Base-by-base conservation (phyloP, 2,888 invertebrate genomes). In the Molorchus minor region DNA sequence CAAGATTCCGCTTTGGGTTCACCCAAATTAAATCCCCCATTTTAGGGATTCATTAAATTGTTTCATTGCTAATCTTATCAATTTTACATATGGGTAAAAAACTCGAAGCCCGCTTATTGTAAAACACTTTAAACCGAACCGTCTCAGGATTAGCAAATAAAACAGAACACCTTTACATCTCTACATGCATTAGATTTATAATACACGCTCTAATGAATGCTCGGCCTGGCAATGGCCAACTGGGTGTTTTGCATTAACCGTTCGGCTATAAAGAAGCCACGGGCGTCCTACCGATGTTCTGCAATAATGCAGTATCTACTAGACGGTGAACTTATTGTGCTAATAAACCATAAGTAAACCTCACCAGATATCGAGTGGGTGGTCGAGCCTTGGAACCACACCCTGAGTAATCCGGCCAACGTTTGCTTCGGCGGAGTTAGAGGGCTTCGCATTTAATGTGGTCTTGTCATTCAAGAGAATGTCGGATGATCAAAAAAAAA, bases 301-400 rank as follows among this genome's bases (percentile, higher is more conserved):
- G 54, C 45, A 54, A 38, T 45, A 38, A 25, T 29, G 41, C 36
- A 35, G 45, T 45, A 38, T 45, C 45, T 38, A 45, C 45, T 45
- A 62, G 58, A 58, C 62, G 44, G 51, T 43, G 41, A 54, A 62
- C 62, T 62, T 62, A 62, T 62, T 62, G 62, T 62, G 41, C 58
- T 62, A 62, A 62, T 62, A 62, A 62, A 58, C 62, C 62, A 62
- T 62, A 58, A 58, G 62, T 62, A 57, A 62, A 62, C 51, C 58
- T 62, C 58, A 44, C 51, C 62, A 20, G 62, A 29, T 45, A 43
- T 62, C 62, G 58, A 62, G 62, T 62, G 58, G 62, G 62, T 62
- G 62, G 62, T 52, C 62, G 56, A 52, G 58, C 29, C 58, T 55
- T 51, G 58, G 58, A 62, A 62, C 62, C 62, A 62, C 62, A 58